A percentile compares a stretch with the other conserved stretches of the same genome.
Evolutionary conservation across 2,113 vertebrate genomes (phyloP).

Genomic region (Xiphophorus maculatus): DNA sequence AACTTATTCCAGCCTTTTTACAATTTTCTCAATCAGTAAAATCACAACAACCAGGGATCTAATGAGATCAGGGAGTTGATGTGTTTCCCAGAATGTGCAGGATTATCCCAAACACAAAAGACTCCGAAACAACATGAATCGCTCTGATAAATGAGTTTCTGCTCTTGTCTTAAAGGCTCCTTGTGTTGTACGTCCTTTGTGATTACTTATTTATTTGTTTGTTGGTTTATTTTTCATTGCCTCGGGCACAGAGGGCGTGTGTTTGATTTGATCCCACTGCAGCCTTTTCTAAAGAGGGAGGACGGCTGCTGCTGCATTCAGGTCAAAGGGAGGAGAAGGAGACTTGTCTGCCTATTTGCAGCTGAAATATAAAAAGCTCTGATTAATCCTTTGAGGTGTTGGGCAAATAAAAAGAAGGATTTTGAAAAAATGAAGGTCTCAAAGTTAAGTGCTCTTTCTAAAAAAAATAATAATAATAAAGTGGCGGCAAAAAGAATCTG

Average conservation of each 20-base stretch:
- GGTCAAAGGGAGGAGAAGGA: slow-evolving; percentile 67
- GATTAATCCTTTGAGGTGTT: slow-evolving; percentile 56
- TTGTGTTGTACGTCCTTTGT: slow-evolving; percentile 17
- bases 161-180: slow-evolving; percentile 43
- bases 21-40: slow-evolving; percentile 48
- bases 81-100: slow-evolving; percentile 32
- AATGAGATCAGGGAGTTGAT: slow-evolving; percentile 55
- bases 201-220: slow-evolving; percentile 77
- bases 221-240: slow-evolving; percentile 75
- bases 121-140: slow-evolving; percentile 22
- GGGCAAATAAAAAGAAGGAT: neutral
- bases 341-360: slow-evolving; percentile 43
- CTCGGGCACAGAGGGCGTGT: slow-evolving; percentile 65
- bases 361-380: slow-evolving; percentile 46
- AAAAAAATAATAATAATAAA: neutral
- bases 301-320: slow-evolving; percentile 53
- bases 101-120: slow-evolving; percentile 45
- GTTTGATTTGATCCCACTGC: slow-evolving; percentile 70
- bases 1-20: slow-evolving; percentile 28
- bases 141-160: slow-evolving; percentile 35
- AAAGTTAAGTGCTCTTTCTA: slow-evolving; percentile 8
- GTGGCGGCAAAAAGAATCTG: neutral
- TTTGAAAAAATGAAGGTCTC: neutral
- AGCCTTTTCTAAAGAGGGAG: slow-evolving; percentile 50
- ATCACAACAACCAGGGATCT: slow-evolving; percentile 45